Evolutionary conservation across 2,888 invertebrate species (phyloP).

Genomic region (Caenorhabditis uteleia): DNA sequence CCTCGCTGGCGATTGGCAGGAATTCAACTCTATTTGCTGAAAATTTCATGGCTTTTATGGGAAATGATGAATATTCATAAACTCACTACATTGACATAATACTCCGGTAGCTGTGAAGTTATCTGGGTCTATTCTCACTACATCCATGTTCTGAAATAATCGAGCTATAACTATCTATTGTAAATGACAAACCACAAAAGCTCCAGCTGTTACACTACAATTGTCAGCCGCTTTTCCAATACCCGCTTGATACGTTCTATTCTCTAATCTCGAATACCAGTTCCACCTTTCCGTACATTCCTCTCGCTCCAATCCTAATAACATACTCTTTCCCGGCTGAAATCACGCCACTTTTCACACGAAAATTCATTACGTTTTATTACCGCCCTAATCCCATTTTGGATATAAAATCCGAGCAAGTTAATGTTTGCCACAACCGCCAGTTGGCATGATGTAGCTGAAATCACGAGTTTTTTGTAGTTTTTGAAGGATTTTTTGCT

Average conservation of each 20-base stretch:
- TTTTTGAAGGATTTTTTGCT: background rate
- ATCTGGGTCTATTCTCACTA: slow-evolving; percentile 19
- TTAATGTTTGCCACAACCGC: slow-evolving; percentile 20
- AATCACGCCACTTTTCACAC: too few species aligned
- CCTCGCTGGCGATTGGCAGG: too few species aligned
- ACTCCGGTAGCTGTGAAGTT: slow-evolving; percentile 27
- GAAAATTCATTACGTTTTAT: background rate
- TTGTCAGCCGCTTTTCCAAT: slow-evolving; percentile 5
- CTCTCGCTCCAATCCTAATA: slow-evolving; percentile 16
- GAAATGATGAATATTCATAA: background rate
- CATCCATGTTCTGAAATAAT: slow-evolving; percentile 12
- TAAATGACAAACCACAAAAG: slow-evolving; percentile 23
- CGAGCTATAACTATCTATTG: too few species aligned
- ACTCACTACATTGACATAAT: slow-evolving; percentile 37
- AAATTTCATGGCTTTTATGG: too few species aligned
- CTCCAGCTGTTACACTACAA: slow-evolving; percentile 18
- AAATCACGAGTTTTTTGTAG: background rate
- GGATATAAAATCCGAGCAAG: slow-evolving; percentile 22
- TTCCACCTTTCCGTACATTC: slow-evolving; percentile 20
- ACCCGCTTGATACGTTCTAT: slow-evolving; percentile 13
- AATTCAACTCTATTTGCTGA: too few species aligned
- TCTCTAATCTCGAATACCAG: slow-evolving; percentile 25
- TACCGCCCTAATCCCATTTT: slow-evolving; percentile 25
- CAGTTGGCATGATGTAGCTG: slow-evolving; percentile 26
- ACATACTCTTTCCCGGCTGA: slow-evolving; percentile 20